A percentile compares a stretch with the other conserved stretches of the same genome.
phyloP scores from a whole-genome alignment of 2,797 vertebrate species.

The Limosa lapponica region DNA sequence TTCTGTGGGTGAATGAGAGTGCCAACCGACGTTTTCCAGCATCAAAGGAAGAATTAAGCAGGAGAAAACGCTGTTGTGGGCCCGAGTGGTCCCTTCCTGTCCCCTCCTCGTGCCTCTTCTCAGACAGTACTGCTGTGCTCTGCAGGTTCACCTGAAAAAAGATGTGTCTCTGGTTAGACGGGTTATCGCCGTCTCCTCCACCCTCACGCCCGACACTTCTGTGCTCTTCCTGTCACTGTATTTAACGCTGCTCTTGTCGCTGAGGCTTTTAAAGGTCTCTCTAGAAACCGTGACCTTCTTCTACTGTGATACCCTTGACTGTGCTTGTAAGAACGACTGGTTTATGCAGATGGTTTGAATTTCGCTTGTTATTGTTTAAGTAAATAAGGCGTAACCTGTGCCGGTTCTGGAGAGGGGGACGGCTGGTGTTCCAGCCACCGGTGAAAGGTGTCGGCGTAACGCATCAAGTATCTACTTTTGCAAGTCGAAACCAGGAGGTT shows the following conservation, averaged over 20 bases:
- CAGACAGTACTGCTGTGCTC: neutral
- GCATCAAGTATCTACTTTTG: fast-evolving
- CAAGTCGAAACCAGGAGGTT: neutral
- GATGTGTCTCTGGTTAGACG: neutral
- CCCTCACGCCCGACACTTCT: neutral
- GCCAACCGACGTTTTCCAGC: neutral
- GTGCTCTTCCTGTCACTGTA: neutral
- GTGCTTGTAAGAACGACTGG: neutral
- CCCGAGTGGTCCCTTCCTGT: neutral
- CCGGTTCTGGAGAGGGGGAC: neutral
- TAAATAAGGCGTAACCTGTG: neutral
- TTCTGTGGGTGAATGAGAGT: neutral
- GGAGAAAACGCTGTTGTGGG: neutral
- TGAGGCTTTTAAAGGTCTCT: neutral
- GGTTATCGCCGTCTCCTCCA: neutral
- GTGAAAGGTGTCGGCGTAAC: neutral
- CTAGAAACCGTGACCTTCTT: neutral
- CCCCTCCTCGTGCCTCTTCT: neutral
- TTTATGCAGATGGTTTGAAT: neutral
- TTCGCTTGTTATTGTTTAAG: neutral
- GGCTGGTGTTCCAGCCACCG: neutral
- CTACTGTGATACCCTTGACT: neutral
- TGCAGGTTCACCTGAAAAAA: neutral
- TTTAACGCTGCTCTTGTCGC: neutral
- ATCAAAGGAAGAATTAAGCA: neutral